Base-by-base conservation (phyloP, 2,797 vertebrate genomes). In the Jordanella pulchra region DNA sequence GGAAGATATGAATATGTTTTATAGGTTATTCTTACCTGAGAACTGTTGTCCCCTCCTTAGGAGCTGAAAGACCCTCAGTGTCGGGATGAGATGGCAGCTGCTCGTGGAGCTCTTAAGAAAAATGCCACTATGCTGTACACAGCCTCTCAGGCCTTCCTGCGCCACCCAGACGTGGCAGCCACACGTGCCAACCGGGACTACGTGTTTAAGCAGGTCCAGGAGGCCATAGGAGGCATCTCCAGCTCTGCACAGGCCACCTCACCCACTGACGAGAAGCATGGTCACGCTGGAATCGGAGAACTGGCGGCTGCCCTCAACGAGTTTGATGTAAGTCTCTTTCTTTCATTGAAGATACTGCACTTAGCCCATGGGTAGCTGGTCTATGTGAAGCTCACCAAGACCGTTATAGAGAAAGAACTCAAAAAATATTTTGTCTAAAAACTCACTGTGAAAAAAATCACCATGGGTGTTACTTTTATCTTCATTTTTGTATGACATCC, bases 141-240 rank as follows among this genome's bases (percentile, higher is more conserved):
- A 0, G 98, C 98, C 28, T 99, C 98, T 0, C 98, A 99, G 88
- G 98, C 98, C 0, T 99, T 96, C 75, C 96, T 99, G 74, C 96
- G 97, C 67, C 98, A 99, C 83, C 97, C 98, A 0, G 98, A 99
- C 0, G 98, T 99, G 3, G 97, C 98, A 0, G 98, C 98, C 55
- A 99, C 98, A 0, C 95, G 97, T 48, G 98, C 98, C 86, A 99
- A 99, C 92, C 92, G 98, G 18, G 98, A 99, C 89, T 99, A 99
- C 0, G 98, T 99, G 80, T 99, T 99, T 92, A 99, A 99, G 80
- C 98, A 99, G 87, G 98, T 99, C n/a, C 98, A 99, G 89, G 97
- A 99, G 81, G 98, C 98, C 15, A 97, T 99, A 1, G 97, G 96
- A 13, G 97, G 97, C 27, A 99, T 99, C 83, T 97, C 97, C 77